Evolutionary conservation across 1,140 invertebrate genomes (phyloP), one percentile per base, ranked within the genome.

Genomic region (Listronotus oregonensis): DNA sequence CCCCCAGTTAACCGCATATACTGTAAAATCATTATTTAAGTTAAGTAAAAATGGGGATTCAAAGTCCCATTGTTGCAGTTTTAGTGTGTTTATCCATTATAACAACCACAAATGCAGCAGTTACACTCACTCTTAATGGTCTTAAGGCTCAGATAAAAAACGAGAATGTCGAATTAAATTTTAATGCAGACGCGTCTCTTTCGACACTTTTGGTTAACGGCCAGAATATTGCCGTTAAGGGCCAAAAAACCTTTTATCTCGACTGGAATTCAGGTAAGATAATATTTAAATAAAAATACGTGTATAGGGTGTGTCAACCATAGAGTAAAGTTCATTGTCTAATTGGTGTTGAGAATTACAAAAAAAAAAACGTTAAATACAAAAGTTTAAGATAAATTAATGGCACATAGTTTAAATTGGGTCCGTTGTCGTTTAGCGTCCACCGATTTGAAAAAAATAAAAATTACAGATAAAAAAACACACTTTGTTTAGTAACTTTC

Each of bases 211-310:
- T 18, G 5, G 46, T 49, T 27, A 18, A 49, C 7, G 46, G 46
- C 3, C 3, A 3, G 4, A 49, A 49, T 21, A 18, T 49, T 12
- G 46, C 46, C 18, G 46, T 17, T 21, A 21, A 5, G 15, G 46
- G 46, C 5, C 15, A 21, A 12, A 49, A 11, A 21, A 49, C 46
- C 18, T 49, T 49, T 27, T 49, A 49, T 12, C 46, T 49, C 21
- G 46, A 49, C 11, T 49, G 46, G 46, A 49, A 49, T 27, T 12
- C 15, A 18, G 46, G 46, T 49, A 27, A 21, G 17, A 2, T 8
- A 18, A 15, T 12, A 27, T 43, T 43, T 44, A 57, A 27, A 27
- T 5, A 27, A 3, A 27, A 27, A 27, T 3, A n/a, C n/a, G n/a
- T n/a, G n/a, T n/a, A n/a, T n/a, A n/a, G n/a, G n/a, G n/a, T n/a